These are phyloP conservation scores for Argentina silus DNA, from an alignment of 2,797 vertebrate genomes.

Conservation along the genomic window DNA sequence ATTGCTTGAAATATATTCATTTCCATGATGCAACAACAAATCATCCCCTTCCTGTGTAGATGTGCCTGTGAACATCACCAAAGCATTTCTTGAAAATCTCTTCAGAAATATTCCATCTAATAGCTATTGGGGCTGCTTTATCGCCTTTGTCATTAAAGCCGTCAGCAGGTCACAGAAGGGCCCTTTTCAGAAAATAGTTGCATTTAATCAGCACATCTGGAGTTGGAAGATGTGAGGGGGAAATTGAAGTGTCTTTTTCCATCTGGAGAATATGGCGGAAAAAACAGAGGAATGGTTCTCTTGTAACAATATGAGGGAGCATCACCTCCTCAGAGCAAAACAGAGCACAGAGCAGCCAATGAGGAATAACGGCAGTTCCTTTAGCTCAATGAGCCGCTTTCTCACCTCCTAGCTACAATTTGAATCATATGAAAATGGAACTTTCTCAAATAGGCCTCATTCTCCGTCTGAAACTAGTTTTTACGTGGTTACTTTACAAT, in stretches of 20 bases:
- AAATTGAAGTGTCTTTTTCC: conserved; percentile 14
- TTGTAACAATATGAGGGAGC: not conserved
- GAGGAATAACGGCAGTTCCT: not conserved
- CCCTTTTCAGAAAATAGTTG: conserved; percentile 23
- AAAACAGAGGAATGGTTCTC: conserved; percentile 5
- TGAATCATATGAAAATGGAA: conserved; percentile 5
- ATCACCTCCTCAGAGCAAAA: not conserved
- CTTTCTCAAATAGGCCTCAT: not conserved
- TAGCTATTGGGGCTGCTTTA: conserved; percentile 12
- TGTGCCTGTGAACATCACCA: not conserved
- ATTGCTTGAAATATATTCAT: not conserved
- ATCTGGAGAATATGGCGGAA: not conserved
- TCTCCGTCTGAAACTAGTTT: not conserved
- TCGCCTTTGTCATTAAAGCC: conserved; percentile 13
- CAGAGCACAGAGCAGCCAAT: not conserved
- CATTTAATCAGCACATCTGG: conserved; percentile 35
- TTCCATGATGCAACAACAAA: not conserved
- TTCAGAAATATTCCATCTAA: conserved; percentile 18
- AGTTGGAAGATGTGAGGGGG: conserved; percentile 8
- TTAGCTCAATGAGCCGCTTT: not conserved
- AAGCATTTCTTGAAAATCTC: conserved; percentile 16
- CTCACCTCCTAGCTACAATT: not conserved
- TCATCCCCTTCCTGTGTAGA: not conserved
- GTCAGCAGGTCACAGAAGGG: conserved; percentile 8
- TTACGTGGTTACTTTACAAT: conserved; percentile 2